Conservation (phyloP, 2,888 invertebrate genomes). For the Mesoligia furuncula region DNA sequence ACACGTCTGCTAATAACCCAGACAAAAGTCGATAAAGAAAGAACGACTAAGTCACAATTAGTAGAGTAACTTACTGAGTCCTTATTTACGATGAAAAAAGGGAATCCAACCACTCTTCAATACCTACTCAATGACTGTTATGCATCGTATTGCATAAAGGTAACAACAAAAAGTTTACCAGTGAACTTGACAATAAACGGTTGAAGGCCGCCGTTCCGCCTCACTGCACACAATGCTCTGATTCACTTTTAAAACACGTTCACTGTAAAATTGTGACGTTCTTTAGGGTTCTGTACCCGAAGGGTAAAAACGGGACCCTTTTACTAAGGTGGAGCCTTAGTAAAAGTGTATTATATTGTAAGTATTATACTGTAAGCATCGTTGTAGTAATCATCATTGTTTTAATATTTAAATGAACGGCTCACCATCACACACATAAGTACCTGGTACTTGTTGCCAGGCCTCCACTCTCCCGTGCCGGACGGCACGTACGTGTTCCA, state of each 20-base stretch:
- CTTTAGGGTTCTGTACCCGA: not conserved
- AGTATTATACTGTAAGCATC: no score
- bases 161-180: constrained; percentile 43
- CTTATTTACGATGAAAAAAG: not conserved
- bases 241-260: constrained; percentile 43
- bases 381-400: no score
- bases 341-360: no score
- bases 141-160: constrained; percentile 46
- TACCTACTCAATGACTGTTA: constrained; percentile 3
- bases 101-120: not conserved
- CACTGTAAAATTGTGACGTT: not conserved
- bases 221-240: constrained; percentile 59
- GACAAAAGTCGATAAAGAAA: not conserved
- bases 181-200: constrained; percentile 62
- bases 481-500: no score
- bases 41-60: no score
- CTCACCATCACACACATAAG: no score
- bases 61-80: no score
- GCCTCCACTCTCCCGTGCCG: no score
- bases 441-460: not conserved
- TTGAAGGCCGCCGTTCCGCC: constrained; percentile 50
- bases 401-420: not conserved
- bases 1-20: not conserved
- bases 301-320: no score
- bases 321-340: no score